These are phyloP conservation scores for Antheraea mylitta DNA, from an alignment of 1,140 invertebrate species.

Conservation along the genomic window DNA sequence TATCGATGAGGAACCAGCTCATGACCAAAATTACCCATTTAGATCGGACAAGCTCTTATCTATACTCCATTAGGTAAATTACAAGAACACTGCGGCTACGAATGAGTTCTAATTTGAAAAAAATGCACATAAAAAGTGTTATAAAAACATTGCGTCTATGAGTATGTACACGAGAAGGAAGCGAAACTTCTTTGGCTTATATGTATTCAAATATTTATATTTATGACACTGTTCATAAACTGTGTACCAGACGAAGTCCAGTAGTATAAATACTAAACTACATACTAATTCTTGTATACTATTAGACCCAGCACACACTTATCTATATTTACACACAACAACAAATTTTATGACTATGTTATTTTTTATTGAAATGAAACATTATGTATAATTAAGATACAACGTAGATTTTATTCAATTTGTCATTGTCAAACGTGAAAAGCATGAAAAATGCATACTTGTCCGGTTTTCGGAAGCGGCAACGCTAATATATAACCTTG, in stretches of 20 bases:
- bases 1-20: neutral
- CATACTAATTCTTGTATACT: too few relatives aligned
- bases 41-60: constrained; percentile 3
- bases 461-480: neutral
- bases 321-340: too few relatives aligned
- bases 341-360: neutral
- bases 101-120: neutral
- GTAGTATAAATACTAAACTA: too few relatives aligned
- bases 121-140: too few relatives aligned
- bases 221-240: too few relatives aligned
- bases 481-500: neutral
- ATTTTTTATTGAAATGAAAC: neutral
- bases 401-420: neutral
- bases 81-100: neutral
- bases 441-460: neutral
- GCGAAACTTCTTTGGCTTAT: too few relatives aligned
- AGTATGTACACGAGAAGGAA: too few relatives aligned
- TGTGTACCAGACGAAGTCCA: too few relatives aligned
- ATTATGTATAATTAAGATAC: neutral
- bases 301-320: too few relatives aligned
- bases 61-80: constrained; percentile 12
- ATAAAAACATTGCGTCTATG: too few relatives aligned
- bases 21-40: constrained; percentile 2
- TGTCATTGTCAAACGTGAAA: constrained; percentile 7
- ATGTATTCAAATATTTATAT: too few relatives aligned